These are phyloP conservation scores for Bembecia ichneumoniformis DNA, from an alignment of 2,888 invertebrate genomes.

Conservation along the genomic window DNA sequence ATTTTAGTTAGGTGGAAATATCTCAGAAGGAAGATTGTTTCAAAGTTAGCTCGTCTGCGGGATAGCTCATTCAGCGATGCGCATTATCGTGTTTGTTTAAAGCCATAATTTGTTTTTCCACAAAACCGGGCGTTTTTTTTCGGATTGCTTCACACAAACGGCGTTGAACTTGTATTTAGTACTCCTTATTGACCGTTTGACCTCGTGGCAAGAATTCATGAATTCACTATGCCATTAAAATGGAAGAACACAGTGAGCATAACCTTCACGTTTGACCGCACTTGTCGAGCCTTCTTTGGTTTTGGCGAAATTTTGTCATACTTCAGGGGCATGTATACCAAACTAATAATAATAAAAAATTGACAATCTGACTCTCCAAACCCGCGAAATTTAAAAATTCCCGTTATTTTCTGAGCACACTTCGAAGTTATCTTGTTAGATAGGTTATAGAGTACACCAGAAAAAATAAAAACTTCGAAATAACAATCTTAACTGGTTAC, in stretches of 20 bases:
- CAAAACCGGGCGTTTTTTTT: neutral
- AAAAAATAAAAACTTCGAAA: too few relatives aligned
- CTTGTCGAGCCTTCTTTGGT: too few relatives aligned
- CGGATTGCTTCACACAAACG: neutral
- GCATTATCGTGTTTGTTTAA: neutral
- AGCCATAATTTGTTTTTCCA: neutral
- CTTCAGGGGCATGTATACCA: too few relatives aligned
- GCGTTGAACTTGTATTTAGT: neutral
- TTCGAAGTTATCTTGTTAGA: too few relatives aligned
- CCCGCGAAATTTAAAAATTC: neutral
- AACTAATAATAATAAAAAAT: neutral
- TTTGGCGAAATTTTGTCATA: too few relatives aligned
- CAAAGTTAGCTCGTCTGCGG: too few relatives aligned
- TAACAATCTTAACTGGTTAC: too few relatives aligned
- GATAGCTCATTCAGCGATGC: too few relatives aligned
- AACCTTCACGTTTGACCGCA: neutral
- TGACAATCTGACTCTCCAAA: neutral
- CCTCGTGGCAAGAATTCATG: neutral
- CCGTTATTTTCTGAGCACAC: neutral
- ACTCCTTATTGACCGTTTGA: neutral
- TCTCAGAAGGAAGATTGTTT: too few relatives aligned
- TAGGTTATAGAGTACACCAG: too few relatives aligned
- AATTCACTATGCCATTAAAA: neutral
- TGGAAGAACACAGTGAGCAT: neutral
- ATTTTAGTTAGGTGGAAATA: too few relatives aligned